Evolutionary conservation across 2,888 invertebrate genomes (phyloP).

Genomic region (Latrodectus elegans): DNA sequence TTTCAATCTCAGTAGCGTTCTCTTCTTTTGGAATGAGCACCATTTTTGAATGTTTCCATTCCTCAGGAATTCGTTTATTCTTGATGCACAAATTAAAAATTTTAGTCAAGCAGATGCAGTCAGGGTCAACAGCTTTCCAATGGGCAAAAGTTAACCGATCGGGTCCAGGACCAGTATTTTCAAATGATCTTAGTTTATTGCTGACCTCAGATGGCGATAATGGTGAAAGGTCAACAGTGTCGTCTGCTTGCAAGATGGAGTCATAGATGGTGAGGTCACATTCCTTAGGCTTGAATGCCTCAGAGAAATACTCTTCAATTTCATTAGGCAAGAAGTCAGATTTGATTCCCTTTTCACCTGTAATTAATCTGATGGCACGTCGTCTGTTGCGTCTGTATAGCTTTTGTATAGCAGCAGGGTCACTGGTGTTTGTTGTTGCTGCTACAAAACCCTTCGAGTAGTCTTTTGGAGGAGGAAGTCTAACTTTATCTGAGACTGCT

Average conservation of each 20-base stretch:
- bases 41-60: not conserved
- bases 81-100: not conserved
- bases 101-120: not conserved
- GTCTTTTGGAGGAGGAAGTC: too few relatives aligned
- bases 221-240: not conserved
- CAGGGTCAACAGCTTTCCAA: slow-evolving; percentile 12
- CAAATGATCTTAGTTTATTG: not conserved
- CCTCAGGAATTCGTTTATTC: not conserved
- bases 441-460: fast-evolving
- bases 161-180: not conserved
- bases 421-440: not conserved
- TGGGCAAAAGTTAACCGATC: not conserved
- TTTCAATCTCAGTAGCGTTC: not conserved
- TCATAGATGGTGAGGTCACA: too few relatives aligned
- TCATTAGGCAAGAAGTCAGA: not conserved
- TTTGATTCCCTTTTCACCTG: not conserved
- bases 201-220: not conserved
- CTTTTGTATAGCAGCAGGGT: not conserved
- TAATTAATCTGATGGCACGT: not conserved
- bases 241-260: fast-evolving
- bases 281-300: not conserved
- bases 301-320: not conserved
- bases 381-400: not conserved
- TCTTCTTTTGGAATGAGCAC: not conserved
- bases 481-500: too few relatives aligned